Evolutionary conservation across 2,113 vertebrate species (phyloP), one percentile per base, ranked within the genome.

Genomic region (Cephalophus harveyi): DNA sequence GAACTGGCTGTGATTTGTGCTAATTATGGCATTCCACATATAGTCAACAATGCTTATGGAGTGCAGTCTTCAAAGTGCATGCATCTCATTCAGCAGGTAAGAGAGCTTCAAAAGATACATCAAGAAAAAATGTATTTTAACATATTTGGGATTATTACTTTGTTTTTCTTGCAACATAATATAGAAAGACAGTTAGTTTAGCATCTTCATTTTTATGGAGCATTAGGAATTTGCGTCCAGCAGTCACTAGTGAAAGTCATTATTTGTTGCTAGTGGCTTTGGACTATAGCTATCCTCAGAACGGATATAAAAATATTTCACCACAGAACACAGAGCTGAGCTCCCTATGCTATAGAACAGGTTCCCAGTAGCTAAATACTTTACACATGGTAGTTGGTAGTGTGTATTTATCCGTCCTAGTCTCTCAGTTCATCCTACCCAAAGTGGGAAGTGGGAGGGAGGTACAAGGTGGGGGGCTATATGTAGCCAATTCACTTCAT

Each of bases 81-180:
- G 99, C 99, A 99, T 94, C 99, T 99, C 4, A 99, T 99, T 97
- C 99, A 99, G 62, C 99, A 99, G 99, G 99, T 99, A 99, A 97
- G 96, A 92, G 67, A 78, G 48, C 19, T 92, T 79, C 12, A 46
- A 91, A 89, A 89, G n/a, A 10, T 57, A 13, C 3, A 7, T 79
- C 33, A 7, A 55, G 23, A 30, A 87, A 87, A 62, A 50, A 43
- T n/a, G 27, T 30, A 48, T 81, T 88, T 92, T 96, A 82, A 79
- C 25, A 12, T 81, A 11, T 30, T 78, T 7, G 87, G n/a, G 79
- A 64, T 89, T 90, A 46, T 87, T 52, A 43, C 46, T 96, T 96
- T 96, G 43, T 71, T 89, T 84, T 97, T 83, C 46, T 89, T 95
- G 71, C 14, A 67, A 40, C 5, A 25, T 62, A 76, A 21, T 48